Base-by-base conservation (phyloP, 2,888 invertebrate species). In the Ernsta delagoae region DNA sequence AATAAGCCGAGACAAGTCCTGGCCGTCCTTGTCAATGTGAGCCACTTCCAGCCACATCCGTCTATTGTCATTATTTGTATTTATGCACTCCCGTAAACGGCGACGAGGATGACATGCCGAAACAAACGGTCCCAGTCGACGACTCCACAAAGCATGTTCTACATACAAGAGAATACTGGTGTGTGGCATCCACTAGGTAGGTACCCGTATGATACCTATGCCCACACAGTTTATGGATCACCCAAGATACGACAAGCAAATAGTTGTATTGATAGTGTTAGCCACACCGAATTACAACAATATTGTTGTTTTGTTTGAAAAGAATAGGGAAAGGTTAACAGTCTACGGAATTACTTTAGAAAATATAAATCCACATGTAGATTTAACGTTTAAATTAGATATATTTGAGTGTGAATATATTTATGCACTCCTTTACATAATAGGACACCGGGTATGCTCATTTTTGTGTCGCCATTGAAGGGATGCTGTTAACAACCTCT, bases 11-110 rank as follows among this genome's bases (percentile, higher is more conserved):
- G 89, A 91, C 91, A 89, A 90, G 90, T 91, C 92, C 91, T 90
- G 89, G 90, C 90, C 92, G 92, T 90, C 92, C 92, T 92, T 93
- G 92, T 92, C 92, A 92, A 92, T 93, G 93, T 89, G 90, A 92
- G 91, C 93, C 89, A 88, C 92, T 92, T 91, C 90, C 89, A 89
- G 84, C 89, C 88, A 92, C 90, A 92, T 92, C 93, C 92, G 92
- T 92, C 92, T 91, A 92, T 92, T 92, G 92, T 92, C 88, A 84
- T 84, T 90, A 85, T 91, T 89, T 89, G 88, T 90, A 86, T 91
- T 84, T 83, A 88, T 90, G 87, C 86, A 88, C 88, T 90, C 88
- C 87, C 86, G 89, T 88, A 84, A 83, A 82, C 85, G 79, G 82
- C 85, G 86, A 83, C 85, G 81, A 83, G 78, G 83, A 88, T 88